Evolutionary conservation across 1,140 invertebrate species (phyloP), one percentile per base, ranked within the genome.

Genomic region (Chrysomallon squamiferum): DNA sequence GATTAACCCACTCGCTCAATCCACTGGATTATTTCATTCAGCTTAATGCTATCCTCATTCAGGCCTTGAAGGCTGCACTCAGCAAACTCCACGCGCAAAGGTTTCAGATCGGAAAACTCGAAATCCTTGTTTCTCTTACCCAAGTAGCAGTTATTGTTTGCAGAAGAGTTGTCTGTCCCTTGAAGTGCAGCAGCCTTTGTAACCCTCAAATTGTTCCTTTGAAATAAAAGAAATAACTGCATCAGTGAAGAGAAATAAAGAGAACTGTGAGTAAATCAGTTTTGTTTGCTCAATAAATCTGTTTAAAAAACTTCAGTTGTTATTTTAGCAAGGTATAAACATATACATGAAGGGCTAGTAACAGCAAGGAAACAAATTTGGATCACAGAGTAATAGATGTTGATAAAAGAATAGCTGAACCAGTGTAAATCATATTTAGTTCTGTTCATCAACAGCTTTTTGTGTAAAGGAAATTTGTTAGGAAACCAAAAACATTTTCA

Each of bases 61-160:
- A 89, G 89, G 64, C 88, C 73, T 3, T 69, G 43, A 9, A 90
- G 90, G 66, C 88, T 91, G 56, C 88, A 88, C 85, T 95, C 93
- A 6, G 87, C 89, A 84, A 95, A 90, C 27, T 93, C 89, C 6
- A 95, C 88, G 69, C 89, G 89, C 4, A 86, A 67, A 35, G 88
- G 88, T 59, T 87, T 84, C 1, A 95, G 78, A 75, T 93, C 90
- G 11, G 88, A 86, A 82, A 95, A 95, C 74, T 92, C 90, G 86
- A 95, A 95, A 74, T 94, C 91, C 77, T 92, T 92, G 61, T 90
- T 91, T 15, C 85, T 76, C 80, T 90, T 91, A 35, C 93, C 93
- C 15, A 95, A 84, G 47, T 87, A 90, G 1, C 88, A 77, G 50
- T 84, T 80, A 5, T 86, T 85, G 71, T 89, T 90, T 5, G 5